A percentile compares a stretch with the other conserved stretches of the same genome.
Conservation (phyloP, 2,797 vertebrate genomes). For the Pangasius sanitwongsei region DNA sequence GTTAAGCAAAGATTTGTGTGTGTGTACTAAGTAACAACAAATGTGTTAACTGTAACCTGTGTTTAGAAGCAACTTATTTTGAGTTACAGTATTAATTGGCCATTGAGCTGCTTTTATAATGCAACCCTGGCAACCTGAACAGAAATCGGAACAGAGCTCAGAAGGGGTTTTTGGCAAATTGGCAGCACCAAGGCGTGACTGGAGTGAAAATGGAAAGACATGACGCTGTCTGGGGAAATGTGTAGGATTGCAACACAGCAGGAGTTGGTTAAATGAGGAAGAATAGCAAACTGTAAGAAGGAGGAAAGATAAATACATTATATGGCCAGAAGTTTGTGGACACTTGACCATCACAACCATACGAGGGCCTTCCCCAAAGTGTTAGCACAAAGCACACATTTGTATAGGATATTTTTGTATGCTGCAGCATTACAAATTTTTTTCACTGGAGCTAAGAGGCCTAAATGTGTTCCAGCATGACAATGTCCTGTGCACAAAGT, state of each 20-base stretch:
- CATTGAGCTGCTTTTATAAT: background rate
- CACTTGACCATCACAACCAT: background rate
- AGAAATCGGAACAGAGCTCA: background rate
- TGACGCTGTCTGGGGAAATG: background rate
- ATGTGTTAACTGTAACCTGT: background rate
- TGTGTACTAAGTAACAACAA: background rate
- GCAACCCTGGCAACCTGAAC: background rate
- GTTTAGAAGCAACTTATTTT: background rate
- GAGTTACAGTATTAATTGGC: background rate
- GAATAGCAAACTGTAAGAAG: background rate
- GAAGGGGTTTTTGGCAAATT: background rate
- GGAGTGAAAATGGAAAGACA: background rate
- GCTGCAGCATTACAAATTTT: background rate
- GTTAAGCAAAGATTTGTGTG: background rate
- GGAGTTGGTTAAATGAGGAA: background rate
- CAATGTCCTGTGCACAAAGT: no score
- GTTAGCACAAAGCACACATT: background rate
- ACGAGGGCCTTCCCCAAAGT: background rate
- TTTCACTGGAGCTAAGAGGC: background rate
- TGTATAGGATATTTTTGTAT: background rate
- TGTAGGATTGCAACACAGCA: background rate
- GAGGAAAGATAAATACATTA: background rate
- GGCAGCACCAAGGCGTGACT: background rate
- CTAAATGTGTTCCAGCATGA: no score
- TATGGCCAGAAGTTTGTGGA: background rate